Conservation (phyloP, 2,113 vertebrate genomes). For the Engystomops pustulosus region DNA sequence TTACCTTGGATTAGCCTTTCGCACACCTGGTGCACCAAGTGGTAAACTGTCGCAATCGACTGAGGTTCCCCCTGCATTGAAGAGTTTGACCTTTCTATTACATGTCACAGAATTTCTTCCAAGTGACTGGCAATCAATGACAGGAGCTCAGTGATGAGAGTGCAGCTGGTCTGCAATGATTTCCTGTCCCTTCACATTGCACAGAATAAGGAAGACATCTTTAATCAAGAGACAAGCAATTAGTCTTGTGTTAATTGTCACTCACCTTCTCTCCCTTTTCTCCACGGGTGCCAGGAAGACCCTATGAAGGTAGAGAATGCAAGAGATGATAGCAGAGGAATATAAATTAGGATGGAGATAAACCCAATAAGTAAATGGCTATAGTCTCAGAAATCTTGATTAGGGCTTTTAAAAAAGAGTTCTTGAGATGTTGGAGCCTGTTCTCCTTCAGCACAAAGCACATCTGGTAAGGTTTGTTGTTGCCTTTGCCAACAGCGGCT, state of each 20-base stretch:
- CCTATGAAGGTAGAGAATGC: constrained; percentile 70
- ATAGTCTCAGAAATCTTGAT: not conserved
- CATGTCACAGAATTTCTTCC: not conserved
- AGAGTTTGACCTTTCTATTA: not conserved
- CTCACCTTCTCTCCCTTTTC: constrained; percentile 92
- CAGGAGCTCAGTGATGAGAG: not conserved
- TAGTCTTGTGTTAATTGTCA: constrained; percentile 25
- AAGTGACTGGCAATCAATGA: constrained; percentile 7
- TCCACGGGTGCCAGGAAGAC: constrained; percentile 87
- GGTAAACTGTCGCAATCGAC: constrained; percentile 87
- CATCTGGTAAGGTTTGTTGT: too few relatives aligned
- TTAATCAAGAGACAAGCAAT: constrained; percentile 14
- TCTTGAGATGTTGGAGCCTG: not conserved
- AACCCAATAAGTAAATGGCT: not conserved
- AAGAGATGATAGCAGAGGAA: not conserved
- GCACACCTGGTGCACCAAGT: constrained; percentile 90
- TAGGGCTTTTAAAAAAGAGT: not conserved
- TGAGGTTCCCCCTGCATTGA: constrained; percentile 85
- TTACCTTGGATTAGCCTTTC: constrained; percentile 89
- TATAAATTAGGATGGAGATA: not conserved
- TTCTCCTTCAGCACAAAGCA: too few relatives aligned
- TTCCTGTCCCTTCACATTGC: not conserved
- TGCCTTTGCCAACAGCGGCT: too few relatives aligned
- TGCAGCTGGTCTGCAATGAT: constrained; percentile 6
- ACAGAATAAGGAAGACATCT: not conserved